A percentile compares a stretch with the other conserved stretches of the same genome.
Evolutionary conservation across 2,888 invertebrate genomes (phyloP).

Genomic region (Imbricaverruca yamaguchii): DNA sequence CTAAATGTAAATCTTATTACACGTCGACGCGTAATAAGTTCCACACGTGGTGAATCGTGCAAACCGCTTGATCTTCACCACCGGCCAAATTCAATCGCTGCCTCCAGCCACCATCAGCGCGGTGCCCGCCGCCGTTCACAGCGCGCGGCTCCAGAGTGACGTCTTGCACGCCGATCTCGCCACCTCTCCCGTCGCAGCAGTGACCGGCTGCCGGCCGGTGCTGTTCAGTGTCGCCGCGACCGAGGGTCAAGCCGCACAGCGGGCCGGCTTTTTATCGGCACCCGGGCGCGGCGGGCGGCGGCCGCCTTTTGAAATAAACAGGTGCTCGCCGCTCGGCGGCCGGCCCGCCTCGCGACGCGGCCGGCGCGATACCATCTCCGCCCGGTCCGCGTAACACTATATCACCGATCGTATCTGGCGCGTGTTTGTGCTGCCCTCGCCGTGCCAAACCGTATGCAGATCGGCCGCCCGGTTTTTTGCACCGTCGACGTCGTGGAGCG

Average conservation of each 20-base stretch:
- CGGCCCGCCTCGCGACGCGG: background rate
- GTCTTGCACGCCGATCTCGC: too few relatives aligned
- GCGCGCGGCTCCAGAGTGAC: too few relatives aligned
- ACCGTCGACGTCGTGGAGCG: background rate
- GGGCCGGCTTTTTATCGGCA: background rate
- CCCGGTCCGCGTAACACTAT: background rate
- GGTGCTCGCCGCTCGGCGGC: background rate
- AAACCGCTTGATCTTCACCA: too few relatives aligned
- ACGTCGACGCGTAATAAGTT: too few relatives aligned
- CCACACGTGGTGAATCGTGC: too few relatives aligned
- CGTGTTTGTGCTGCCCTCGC: background rate
- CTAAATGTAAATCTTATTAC: too few relatives aligned
- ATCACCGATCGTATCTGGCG: background rate
- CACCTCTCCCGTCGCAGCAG: too few relatives aligned
- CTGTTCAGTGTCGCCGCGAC: too few relatives aligned
- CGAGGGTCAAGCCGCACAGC: background rate
- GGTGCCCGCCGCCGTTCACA: too few relatives aligned
- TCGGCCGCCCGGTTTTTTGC: background rate
- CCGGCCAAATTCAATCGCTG: too few relatives aligned
- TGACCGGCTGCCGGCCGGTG: too few relatives aligned
- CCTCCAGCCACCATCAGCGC: too few relatives aligned
- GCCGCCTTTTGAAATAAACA: background rate
- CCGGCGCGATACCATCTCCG: background rate
- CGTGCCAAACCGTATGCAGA: background rate
- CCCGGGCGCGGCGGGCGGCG: background rate